Conservation (phyloP, 2,888 invertebrate species). For the Macrophya annulata region DNA sequence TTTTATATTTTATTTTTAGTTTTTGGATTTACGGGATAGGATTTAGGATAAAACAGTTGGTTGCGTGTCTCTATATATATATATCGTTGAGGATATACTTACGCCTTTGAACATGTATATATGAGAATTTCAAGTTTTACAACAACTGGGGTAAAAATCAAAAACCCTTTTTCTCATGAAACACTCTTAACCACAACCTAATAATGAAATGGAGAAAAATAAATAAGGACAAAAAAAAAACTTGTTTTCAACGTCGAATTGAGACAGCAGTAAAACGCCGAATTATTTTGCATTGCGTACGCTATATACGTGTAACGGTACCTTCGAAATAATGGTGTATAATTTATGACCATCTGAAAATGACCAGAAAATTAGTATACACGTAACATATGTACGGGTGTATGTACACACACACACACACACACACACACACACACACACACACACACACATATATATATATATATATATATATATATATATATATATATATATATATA, state of each 20-base stretch:
- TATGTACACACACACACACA: too few species aligned
- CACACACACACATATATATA: too few species aligned
- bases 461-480: too few species aligned
- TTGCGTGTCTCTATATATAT: neutral
- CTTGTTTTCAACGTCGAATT: neutral
- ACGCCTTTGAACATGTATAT: neutral
- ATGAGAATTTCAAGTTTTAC: neutral
- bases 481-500: too few species aligned
- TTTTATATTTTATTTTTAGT: too few species aligned
- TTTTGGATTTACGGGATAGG: neutral
- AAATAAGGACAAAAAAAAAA: neutral
- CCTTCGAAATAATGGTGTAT: conserved; percentile 14
- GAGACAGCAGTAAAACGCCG: neutral
- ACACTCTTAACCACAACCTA: neutral
- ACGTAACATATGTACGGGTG: neutral
- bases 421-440: too few species aligned
- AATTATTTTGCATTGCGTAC: conserved; percentile 20
- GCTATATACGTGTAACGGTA: neutral
- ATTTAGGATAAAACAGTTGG: neutral
- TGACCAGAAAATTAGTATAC: conserved; percentile 24
- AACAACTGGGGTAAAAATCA: neutral
- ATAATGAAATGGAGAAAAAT: neutral
- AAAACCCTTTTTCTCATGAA: neutral
- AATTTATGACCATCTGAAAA: conserved; percentile 28
- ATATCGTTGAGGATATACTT: neutral